Base-by-base conservation (phyloP, 1,140 invertebrate genomes). In the Drosophila nigromelanica region DNA sequence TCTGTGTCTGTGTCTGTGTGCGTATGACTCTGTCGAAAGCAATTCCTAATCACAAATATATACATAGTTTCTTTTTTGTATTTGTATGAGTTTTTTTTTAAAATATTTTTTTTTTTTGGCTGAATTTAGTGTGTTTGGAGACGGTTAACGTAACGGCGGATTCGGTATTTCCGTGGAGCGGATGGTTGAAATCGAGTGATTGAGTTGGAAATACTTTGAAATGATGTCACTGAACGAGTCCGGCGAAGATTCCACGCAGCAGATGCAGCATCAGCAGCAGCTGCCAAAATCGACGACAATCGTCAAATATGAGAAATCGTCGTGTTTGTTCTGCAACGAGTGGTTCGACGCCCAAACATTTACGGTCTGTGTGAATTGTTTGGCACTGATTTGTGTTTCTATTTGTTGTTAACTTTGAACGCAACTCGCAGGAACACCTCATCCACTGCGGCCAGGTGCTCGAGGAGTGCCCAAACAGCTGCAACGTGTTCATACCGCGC, bases 381-480 rank as follows among this genome's bases (percentile, higher is more conserved):
- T 18, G 18, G 18, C 18, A 18, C 1, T 18, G 18, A 18, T 18
- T 18, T 18, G n/a, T n/a, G n/a, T 18, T 18, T 18, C 1, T 18
- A 18, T 18, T 18, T 2, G 18, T n/a, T n/a, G n/a, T n/a, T n/a
- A n/a, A n/a, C 18, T 18, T 18, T 18, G 1, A 2, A 18, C 2
- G 18, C 21, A 24, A 8, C 21, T n/a, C n/a, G 0, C 76, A 94
- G 93, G 93, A 93, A 52, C 95, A 96, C 55, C 76, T 95, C 37
- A 94, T 94, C 42, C 93, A 94, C 59, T 96, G 95, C 67, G 94
- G 94, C 7, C 94, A 94, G 50, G 95, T 95, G 3, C 72, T 96
- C 45, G 94, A 95, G 77, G 94, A 95, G 81, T 96, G 95, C 62
- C 93, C 94, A 0, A 92, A 94, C 66, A 93, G 94, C 42, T 96